A percentile compares a stretch with the other conserved stretches of the same genome.
Conservation (phyloP, 2,888 invertebrate genomes). For the Dorcus hopei region DNA sequence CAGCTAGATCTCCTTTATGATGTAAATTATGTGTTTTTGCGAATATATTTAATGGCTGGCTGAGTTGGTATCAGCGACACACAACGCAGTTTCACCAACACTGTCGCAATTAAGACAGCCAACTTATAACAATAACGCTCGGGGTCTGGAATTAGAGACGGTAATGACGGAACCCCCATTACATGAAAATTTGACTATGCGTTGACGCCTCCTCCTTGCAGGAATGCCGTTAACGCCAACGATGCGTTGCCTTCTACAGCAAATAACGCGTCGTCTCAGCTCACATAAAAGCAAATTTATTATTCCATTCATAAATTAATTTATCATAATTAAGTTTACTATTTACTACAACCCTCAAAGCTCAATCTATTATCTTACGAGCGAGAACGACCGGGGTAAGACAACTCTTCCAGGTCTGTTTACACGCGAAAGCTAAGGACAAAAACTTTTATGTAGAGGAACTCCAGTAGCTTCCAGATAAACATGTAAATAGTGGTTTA, state of each 20-base stretch:
- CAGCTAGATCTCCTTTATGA: background rate
- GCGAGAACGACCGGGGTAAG: too few species aligned
- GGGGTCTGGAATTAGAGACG: conserved; percentile 33
- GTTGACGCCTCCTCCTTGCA: conserved; percentile 29
- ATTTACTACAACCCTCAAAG: too few species aligned
- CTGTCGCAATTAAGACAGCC: conserved; percentile 35
- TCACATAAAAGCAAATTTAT: background rate
- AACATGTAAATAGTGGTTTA: too few species aligned
- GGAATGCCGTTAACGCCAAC: conserved; percentile 25
- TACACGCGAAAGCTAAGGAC: too few species aligned
- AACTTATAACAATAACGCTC: conserved; percentile 36
- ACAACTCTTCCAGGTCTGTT: too few species aligned
- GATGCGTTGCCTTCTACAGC: background rate
- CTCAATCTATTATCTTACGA: too few species aligned
- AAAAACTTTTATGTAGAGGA: too few species aligned
- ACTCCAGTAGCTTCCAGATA: too few species aligned
- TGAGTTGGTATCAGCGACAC: conserved; percentile 25
- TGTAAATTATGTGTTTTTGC: conserved; percentile 9
- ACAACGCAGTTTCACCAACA: conserved; percentile 24
- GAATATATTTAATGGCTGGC: background rate
- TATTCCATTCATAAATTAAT: background rate
- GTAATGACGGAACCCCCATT: conserved; percentile 34
- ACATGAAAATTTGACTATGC: conserved; percentile 36
- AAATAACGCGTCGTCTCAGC: background rate
- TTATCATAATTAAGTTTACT: too few species aligned